phyloP scores from a whole-genome alignment of 2,888 invertebrate species.

The Hyles lineata region DNA sequence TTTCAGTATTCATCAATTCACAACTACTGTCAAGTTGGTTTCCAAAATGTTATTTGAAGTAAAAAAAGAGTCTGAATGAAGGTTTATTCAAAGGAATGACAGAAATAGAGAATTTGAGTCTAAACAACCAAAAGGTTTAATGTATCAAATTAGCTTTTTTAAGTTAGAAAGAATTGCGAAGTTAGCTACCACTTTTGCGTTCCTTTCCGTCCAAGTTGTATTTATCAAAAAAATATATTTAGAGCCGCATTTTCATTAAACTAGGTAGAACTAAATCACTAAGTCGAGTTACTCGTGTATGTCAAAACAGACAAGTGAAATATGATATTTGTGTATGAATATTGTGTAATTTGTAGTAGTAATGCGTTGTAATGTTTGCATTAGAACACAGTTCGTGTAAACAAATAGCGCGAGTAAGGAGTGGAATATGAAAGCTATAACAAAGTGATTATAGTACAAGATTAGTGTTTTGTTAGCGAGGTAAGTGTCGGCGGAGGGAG shows the following conservation, averaged over 20 bases:
- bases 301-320: background rate
- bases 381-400: too few relatives aligned
- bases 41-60: too few relatives aligned
- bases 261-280: background rate
- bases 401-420: background rate
- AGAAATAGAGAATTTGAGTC: background rate
- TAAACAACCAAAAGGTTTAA: background rate
- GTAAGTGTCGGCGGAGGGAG: conserved; percentile 52
- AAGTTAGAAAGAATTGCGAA: background rate
- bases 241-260: background rate
- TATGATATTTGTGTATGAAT: too few relatives aligned
- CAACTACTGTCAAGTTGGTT: too few relatives aligned
- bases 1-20: too few relatives aligned
- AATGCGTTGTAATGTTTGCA: too few relatives aligned
- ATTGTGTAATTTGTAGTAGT: too few relatives aligned
- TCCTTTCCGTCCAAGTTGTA: background rate
- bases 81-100: too few relatives aligned
- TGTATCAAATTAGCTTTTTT: background rate
- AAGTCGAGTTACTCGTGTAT: background rate
- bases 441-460: conserved; percentile 38
- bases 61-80: too few relatives aligned
- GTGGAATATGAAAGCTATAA: background rate
- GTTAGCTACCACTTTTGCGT: background rate
- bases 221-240: background rate
- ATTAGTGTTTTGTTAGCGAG: conserved; percentile 54